Evolutionary conservation across 2,113 vertebrate species (phyloP), one percentile per base, ranked within the genome.

Genomic region (Coregonus clupeaformis): DNA sequence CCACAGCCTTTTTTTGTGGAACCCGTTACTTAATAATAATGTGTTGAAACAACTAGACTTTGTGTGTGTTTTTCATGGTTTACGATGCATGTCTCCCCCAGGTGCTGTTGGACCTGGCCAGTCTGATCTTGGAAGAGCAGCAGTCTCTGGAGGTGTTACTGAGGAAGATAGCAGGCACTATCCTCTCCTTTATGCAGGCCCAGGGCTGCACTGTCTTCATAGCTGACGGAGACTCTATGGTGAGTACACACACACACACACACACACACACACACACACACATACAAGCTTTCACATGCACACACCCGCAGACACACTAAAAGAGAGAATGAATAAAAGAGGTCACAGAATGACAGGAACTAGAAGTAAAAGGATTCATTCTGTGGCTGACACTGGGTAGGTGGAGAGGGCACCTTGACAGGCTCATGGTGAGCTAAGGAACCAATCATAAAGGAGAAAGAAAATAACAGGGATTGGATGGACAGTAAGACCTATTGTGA

Each of bases 171-270:
- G 95, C 96, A 25, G 97, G 95, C 72, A 99, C 95, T 5, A 98
- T 99, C 84, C 92, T 98, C 85, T 97, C 97, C 57, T 99, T 99
- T 88, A 98, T 99, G 96, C 97, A 97, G 85, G 95, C 96, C 69
- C 96, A 97, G 87, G 94, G 92, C 42, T 98, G 97, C 74, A 97
- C 96, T 0, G 94, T 99, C 79, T 98, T 99, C 90, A 97, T 96
- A 18, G 93, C 95, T 71, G 95, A 97, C 45, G 93, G 94, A 68
- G 96, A 97, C 68, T 92, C 94, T 49, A 88, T 95, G 30, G 98
- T 98, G 84, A 95, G 95, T 3, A 7, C 11, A 30, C 59, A 71
- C 30, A 20, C 68, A 52, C 70, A 57, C 42, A 76, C 47, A 60
- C 72, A 63, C 27, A 36, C 32, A 63, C 49, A 59, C 55, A 63